Evolutionary conservation across 2,888 invertebrate genomes (phyloP), one percentile per base, ranked within the genome.

Genomic region (Mantis religiosa): DNA sequence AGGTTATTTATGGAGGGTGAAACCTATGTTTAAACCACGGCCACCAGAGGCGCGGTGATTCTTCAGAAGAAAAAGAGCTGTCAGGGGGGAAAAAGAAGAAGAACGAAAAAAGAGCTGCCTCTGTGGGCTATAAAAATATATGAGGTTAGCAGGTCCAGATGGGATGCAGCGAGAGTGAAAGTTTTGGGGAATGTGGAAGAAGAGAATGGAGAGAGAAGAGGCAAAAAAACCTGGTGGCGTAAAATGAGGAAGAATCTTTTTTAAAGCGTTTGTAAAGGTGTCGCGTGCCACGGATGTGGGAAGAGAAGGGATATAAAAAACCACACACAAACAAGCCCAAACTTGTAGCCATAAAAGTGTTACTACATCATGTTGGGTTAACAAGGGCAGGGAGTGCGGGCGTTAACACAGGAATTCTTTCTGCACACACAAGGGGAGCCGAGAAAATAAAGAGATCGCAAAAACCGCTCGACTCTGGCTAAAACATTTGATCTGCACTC

Each of bases 261-360:
- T 71, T 87, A 82, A 87, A 87, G 82, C 82, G n/a, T 87, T 87
- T 87, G 34, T 86, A 71, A 81, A 86, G 86, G 41, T 87, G 87
- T 82, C 87, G 87, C 82, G 87, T 87, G 87, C 85, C 85, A 85
- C n/a, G 47, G 30, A 30, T 15, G 54, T 71, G 54, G 54, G 20
- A 71, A 25, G 25, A 71, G 54, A 71, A 25, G 54, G 54, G 15
- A 71, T 71, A 71, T 71, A 71, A 71, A 71, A 71, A 71, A 71
- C 54, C 54, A 20, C 54, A 71, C 54, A 71, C 54, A 84, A 85
- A 47, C 85, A 85, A 85, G 47, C 47, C 28, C 30, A 85, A 47
- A 82, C 54, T 71, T 25, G 87, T 30, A 71, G 81, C 82, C 82
- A 82, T 87, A 82, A 82, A 87, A 87, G 82, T 87, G 87, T 87